phyloP scores from a whole-genome alignment of 2,888 invertebrate species.

The Drosophila lacicola region DNA sequence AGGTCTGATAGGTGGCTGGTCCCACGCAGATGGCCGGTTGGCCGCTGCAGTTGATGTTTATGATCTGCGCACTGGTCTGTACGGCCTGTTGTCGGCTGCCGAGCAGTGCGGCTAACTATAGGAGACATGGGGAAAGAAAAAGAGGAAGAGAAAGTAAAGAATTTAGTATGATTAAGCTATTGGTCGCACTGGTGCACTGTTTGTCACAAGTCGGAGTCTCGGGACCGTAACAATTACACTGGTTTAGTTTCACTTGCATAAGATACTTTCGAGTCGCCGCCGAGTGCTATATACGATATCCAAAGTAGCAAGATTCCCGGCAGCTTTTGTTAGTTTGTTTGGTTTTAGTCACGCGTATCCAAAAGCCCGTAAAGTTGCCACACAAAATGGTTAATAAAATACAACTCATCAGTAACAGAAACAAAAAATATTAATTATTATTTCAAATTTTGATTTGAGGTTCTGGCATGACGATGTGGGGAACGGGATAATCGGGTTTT shows the following conservation, averaged over 20 bases:
- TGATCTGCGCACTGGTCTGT: slow-evolving; percentile 47
- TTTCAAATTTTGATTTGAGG: slow-evolving; percentile 24
- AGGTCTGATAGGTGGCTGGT: slow-evolving; percentile 75
- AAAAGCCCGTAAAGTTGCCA: slow-evolving; percentile 59
- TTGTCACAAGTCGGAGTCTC: slow-evolving; percentile 47
- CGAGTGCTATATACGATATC: slow-evolving; percentile 71
- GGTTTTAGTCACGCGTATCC: slow-evolving; percentile 54
- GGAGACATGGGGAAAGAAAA: slow-evolving; percentile 2
- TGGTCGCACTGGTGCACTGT: slow-evolving; percentile 41
- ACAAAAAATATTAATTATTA: slow-evolving; percentile 24
- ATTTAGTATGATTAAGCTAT: slow-evolving; percentile 28
- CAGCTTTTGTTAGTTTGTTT: slow-evolving; percentile 66
- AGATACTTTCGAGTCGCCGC: slow-evolving; percentile 60
- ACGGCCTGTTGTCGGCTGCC: slow-evolving; percentile 54
- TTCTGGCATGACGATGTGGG: slow-evolving; percentile 29
- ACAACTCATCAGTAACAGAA: slow-evolving; percentile 60
- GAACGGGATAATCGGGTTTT: slow-evolving; percentile 26
- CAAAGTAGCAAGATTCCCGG: slow-evolving; percentile 74
- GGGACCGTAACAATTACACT: slow-evolving; percentile 58
- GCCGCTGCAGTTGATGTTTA: slow-evolving; percentile 76
- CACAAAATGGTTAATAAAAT: slow-evolving; percentile 65
- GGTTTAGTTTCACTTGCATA: slow-evolving; percentile 77
- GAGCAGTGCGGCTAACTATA: slow-evolving; percentile 76
- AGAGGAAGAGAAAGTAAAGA: background rate
- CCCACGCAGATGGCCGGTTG: slow-evolving; percentile 80